phyloP scores from a whole-genome alignment of 2,113 vertebrate species.

The Dasypus novemcinctus region DNA sequence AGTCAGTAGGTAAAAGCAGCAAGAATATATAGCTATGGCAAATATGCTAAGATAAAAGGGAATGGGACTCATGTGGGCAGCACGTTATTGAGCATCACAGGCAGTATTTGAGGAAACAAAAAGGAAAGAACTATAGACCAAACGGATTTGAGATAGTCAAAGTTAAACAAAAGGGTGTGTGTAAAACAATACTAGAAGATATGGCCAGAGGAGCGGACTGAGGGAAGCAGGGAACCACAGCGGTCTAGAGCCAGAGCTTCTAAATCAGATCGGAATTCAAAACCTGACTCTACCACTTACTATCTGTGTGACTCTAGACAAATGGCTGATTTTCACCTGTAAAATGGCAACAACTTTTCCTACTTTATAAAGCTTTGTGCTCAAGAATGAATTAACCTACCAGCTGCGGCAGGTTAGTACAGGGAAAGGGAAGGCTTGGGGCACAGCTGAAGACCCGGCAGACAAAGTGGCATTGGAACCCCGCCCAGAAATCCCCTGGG shows the following conservation, averaged over 20 bases:
- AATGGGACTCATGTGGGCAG: background rate
- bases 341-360: background rate
- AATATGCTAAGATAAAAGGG: background rate
- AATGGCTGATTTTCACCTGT: background rate
- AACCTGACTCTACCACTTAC: background rate
- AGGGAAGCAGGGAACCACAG: background rate
- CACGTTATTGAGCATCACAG: background rate
- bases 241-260: background rate
- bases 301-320: background rate
- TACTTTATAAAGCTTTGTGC: background rate
- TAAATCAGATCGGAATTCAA: background rate
- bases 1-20: background rate
- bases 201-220: background rate
- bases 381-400: background rate
- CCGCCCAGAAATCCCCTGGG: too few relatives aligned
- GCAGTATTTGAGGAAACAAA: background rate
- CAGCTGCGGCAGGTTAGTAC: background rate
- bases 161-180: background rate
- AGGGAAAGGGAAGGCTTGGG: too few relatives aligned
- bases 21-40: background rate
- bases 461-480: too few relatives aligned
- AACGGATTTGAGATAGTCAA: background rate
- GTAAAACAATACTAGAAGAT: background rate
- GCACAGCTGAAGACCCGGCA: too few relatives aligned
- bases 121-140: background rate